Base-by-base conservation (phyloP, 2,797 vertebrate genomes). In the Manis pentadactyla region DNA sequence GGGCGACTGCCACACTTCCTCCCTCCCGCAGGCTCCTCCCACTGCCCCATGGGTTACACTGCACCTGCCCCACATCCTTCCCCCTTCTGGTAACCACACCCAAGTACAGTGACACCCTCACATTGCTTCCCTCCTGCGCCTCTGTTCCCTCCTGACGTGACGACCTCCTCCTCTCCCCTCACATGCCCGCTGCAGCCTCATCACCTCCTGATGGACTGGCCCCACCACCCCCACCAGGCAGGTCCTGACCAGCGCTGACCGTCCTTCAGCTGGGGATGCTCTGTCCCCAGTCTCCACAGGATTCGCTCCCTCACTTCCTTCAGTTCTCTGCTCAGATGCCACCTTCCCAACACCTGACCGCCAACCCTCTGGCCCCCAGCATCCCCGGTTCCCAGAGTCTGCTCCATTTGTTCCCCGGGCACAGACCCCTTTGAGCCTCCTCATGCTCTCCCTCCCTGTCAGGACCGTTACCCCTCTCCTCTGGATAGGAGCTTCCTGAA, bases 51-150 rank as follows among this genome's bases (percentile, higher is more conserved):
- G 81, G 87, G 37, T 12, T 42, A 66, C 42, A 19, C n/a, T 29
- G 75, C 64, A 71, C 53, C n/a, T 49, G 71, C 57, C 90, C 95
- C 71, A 71, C 87, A 82, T 79, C 84, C 88, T 92, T 84, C 37
- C 78, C 77, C 49, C 51, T 91, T 31, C 92, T 10, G 25, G n/a
- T 34, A 78, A 63, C 79, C 93, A 94, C 59, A 84, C 64, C 90
- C 87, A 61, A 59, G 49, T 59, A 21, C 1, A 3, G 18, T 49
- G 34, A 79, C 63, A 37, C 37, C 71, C 59, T 79, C 49, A 12
- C 49, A 39, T 4, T 14, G 82, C 73, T 27, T 92, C 53, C 42
- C 86, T 95, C 85, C n/a, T 59, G n/a, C 19, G 51, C 84, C 73
- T 53, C 79, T 25, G 39, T 46, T n/a, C 68, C 49, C 75, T 51